Base-by-base conservation (phyloP, 2,113 vertebrate genomes). In the Probosciger aterrimus region DNA sequence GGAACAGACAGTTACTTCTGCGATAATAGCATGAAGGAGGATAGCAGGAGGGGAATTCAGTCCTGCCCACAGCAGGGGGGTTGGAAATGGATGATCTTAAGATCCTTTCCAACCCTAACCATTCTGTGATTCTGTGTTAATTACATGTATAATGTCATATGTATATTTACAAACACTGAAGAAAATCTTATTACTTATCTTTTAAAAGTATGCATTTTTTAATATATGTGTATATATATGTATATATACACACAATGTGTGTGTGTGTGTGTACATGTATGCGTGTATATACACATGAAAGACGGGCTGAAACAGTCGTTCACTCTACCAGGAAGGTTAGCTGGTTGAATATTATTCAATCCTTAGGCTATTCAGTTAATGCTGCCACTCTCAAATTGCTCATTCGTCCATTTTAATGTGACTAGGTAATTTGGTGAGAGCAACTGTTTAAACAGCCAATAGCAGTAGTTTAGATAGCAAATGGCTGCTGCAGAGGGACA, bases 11-110 rank as follows among this genome's bases (percentile, higher is more conserved):
- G 53, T 23, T 37, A 35, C 14, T 49, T 5, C 17, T 52, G 22
- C 7, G 15, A 43, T 28, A 7, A 3, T 23, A 14, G 8, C 1
- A 0, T 24, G 64, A 53, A 53, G 47, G 28, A 44, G 6, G 6
- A 3, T 14, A 24, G 37, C 37, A 46, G 68, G 11, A 27, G 9
- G 39, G 6, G 18, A 65, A 41, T 28, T 41, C 27, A 30, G 62
- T 28, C n/a, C 57, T 59, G 57, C 22, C 14, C 57, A 59, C 33
- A n/a, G 33, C 22, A 24, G 20, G 57, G 14, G 33, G 33, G 8
- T 5, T 35, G 33, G 57, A 59, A 59, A n/a, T 15, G 35, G 22
- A 23, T 16, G 33, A 35, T 59, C 57, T 59, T 59, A 59, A 59
- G 33, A 23, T 24, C 57, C 20, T 59, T 59, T 59, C 33, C 57